Evolutionary conservation across 2,113 vertebrate species (phyloP), one percentile per base, ranked within the genome.

Genomic region (Megalops atlanticus): DNA sequence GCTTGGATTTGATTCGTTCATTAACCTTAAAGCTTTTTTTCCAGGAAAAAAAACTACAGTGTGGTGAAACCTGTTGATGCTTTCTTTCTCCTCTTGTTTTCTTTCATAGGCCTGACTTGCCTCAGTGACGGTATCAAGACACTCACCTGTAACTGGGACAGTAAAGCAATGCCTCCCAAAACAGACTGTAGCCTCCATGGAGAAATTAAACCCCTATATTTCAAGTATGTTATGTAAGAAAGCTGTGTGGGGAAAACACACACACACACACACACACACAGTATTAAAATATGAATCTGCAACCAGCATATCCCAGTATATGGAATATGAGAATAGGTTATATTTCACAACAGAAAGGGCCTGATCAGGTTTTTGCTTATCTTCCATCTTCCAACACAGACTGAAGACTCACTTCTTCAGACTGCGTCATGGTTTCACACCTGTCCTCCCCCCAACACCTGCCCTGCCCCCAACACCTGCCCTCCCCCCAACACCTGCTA

Each of bases 61-160:
- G 1, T 16, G 49, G 49, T 52, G 14, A 16, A 52, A 1, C 16
- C 49, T 18, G 15, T 52, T 18, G 52, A n/a, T 58, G 52, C 18
- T 2, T 6, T 58, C 21, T 58, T 58, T 72, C 21, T 11, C 38
- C 70, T 72, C 16, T 38, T 72, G 27, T 72, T 5, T 16, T 38
- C 6, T 73, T 38, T 27, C 58, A 45, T 36, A 80, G 79, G 35
- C 38, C 79, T 80, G 35, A 52, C 41, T 12, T 80, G 79, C 36
- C 31, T 40, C 4, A 93, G 89, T 31, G 91, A 93, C 85, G 86
- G 82, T 8, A 16, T 90, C 76, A 85, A 21, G 0, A 91, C 83
- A 0, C 68, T 93, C 83, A 92, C 72, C 84, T 93, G 92, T 18
- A 79, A 58, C 0, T 91, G 91, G 89, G 83, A 47, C 79, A 11